Conservation (phyloP, 2,888 invertebrate genomes). For the Xestia c-nigrum region DNA sequence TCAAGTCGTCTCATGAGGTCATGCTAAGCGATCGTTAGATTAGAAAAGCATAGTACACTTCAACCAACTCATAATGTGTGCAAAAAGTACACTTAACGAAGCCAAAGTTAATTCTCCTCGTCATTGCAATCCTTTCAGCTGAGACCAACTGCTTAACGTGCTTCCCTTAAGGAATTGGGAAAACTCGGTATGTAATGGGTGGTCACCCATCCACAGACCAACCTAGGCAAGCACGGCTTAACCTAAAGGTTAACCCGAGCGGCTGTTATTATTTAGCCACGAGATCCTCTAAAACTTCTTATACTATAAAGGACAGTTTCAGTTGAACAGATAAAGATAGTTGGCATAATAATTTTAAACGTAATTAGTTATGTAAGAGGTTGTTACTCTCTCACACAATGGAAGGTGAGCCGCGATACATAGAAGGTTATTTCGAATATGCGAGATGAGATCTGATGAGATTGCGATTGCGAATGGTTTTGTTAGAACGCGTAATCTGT, state of each 20-base stretch:
- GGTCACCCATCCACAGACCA: too few species aligned
- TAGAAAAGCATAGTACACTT: slow-evolving; percentile 20
- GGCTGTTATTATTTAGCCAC: too few species aligned
- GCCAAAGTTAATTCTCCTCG: too few species aligned
- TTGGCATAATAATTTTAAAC: slow-evolving; percentile 55
- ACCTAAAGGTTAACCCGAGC: too few species aligned
- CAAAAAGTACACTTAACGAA: too few species aligned
- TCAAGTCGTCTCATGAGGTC: too few species aligned
- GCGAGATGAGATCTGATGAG: slow-evolving; percentile 20
- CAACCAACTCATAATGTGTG: background rate
- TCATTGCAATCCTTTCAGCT: too few species aligned
- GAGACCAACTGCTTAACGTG: too few species aligned
- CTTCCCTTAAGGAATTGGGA: too few species aligned
- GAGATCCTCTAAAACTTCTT: too few species aligned
- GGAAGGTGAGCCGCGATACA: slow-evolving; percentile 29
- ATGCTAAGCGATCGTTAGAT: slow-evolving; percentile 28
- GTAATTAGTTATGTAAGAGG: slow-evolving; percentile 60
- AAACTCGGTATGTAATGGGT: too few species aligned
- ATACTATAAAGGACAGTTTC: slow-evolving; percentile 28
- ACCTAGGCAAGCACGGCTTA: too few species aligned
- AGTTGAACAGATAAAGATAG: slow-evolving; percentile 23
- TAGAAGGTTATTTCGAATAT: slow-evolving; percentile 23
- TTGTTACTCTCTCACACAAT: slow-evolving; percentile 50
- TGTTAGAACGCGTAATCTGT: slow-evolving; percentile 1
- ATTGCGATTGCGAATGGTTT: slow-evolving; percentile 15